These are phyloP conservation scores for Megalops cyprinoides DNA, from an alignment of 2,797 vertebrate genomes.

Conservation along the genomic window DNA sequence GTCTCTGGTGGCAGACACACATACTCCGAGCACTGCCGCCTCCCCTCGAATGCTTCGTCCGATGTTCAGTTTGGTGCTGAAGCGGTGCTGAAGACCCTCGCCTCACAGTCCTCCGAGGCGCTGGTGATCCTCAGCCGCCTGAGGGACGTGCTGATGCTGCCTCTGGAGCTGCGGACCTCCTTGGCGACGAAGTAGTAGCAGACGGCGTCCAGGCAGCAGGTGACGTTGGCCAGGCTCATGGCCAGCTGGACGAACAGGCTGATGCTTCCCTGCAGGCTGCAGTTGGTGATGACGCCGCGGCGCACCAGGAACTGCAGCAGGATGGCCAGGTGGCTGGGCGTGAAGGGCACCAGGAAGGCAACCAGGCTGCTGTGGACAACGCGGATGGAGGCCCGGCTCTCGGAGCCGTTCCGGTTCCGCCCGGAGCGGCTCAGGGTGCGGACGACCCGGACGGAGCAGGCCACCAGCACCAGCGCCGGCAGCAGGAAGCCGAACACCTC, in stretches of 20 bases:
- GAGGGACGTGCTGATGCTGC: slow-evolving; percentile 46
- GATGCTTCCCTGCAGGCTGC: slow-evolving; percentile 62
- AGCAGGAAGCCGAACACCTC: slow-evolving; percentile 84
- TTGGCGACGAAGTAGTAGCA: slow-evolving; percentile 88
- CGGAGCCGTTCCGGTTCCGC: slow-evolving; percentile 30
- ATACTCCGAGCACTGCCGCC: background rate
- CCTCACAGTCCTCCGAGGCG: slow-evolving; percentile 61
- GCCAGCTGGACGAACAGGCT: slow-evolving; percentile 84
- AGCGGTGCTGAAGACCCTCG: background rate
- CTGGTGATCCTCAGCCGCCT: slow-evolving; percentile 61
- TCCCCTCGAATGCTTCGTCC: background rate
- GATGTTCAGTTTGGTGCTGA: background rate
- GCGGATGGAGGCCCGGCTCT: slow-evolving; percentile 67
- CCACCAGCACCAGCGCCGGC: slow-evolving; percentile 73
- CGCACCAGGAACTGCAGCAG: slow-evolving; percentile 87
- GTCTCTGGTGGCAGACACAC: background rate
- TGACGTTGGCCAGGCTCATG: slow-evolving; percentile 84
- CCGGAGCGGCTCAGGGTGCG: slow-evolving; percentile 65
- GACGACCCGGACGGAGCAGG: slow-evolving; percentile 79
- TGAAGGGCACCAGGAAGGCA: slow-evolving; percentile 87
- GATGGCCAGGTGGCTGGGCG: slow-evolving; percentile 82
- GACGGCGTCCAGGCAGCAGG: slow-evolving; percentile 88
- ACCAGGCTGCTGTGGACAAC: slow-evolving; percentile 81
- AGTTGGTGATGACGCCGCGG: slow-evolving; percentile 70
- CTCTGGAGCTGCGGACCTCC: slow-evolving; percentile 72